These are phyloP conservation scores for Blastobasis lacticolella DNA, from an alignment of 2,888 invertebrate genomes.

Conservation along the genomic window DNA sequence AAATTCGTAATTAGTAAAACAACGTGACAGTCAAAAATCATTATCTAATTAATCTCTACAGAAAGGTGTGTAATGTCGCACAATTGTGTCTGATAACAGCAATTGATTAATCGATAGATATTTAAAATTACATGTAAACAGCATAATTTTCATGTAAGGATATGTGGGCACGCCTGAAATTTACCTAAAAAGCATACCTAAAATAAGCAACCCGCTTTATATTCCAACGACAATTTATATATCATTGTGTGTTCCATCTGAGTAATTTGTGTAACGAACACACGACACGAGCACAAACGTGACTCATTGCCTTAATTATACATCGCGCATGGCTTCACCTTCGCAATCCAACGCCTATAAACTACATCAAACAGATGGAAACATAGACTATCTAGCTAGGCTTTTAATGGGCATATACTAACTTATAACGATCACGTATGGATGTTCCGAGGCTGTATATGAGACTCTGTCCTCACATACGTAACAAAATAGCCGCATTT, in stretches of 20 bases:
- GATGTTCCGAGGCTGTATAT: too few species aligned
- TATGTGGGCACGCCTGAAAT: not conserved
- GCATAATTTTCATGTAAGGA: not conserved
- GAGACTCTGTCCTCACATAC: too few species aligned
- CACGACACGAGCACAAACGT: slow-evolving; percentile 26
- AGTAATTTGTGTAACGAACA: slow-evolving; percentile 23
- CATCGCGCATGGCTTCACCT: slow-evolving; percentile 15
- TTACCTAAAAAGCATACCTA: not conserved
- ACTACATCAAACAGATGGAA: slow-evolving; percentile 4
- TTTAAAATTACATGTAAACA: not conserved
- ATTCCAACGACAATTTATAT: slow-evolving; percentile 22
- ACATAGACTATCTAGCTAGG: not conserved
- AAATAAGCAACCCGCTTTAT: not conserved
- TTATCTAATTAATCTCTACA: too few species aligned
- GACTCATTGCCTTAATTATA: slow-evolving; percentile 41
- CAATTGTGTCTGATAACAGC: too few species aligned
- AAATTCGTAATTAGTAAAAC: too few species aligned
- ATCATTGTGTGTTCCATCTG: slow-evolving; percentile 26
- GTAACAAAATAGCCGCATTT: too few species aligned
- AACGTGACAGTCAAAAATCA: too few species aligned
- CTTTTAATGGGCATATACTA: not conserved
- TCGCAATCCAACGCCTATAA: not conserved
- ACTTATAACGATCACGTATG: too few species aligned
- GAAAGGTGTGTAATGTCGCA: too few species aligned
- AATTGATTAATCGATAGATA: too few species aligned